These are phyloP conservation scores for Myopa tessellatipennis DNA, from an alignment of 2,888 invertebrate species.

Conservation along the genomic window DNA sequence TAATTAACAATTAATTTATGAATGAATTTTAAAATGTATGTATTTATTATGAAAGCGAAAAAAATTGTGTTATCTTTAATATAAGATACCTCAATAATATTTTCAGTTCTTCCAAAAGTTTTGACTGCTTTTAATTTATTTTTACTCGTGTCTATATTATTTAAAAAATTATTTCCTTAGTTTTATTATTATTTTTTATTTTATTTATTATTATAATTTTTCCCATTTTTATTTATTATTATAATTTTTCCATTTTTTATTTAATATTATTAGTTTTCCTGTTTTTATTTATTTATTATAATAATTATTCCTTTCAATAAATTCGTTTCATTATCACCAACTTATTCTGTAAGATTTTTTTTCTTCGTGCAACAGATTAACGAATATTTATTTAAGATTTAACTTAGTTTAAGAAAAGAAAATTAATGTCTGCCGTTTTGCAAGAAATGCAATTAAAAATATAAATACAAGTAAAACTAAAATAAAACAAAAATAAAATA, in stretches of 20 bases:
- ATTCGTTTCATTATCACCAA: background rate
- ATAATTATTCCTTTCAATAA: background rate
- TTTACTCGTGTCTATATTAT: too few species aligned
- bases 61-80: background rate
- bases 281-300: background rate
- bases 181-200: conserved; percentile 19
- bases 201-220: conserved; percentile 5
- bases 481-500: background rate
- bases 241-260: too few species aligned
- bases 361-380: background rate
- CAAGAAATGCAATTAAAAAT: conserved; percentile 15
- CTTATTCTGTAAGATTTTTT: background rate
- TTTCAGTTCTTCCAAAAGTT: conserved; percentile 36
- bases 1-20: background rate
- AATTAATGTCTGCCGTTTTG: background rate
- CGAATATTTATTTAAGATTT: background rate
- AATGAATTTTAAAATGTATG: conserved; percentile 17
- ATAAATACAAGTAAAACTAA: background rate
- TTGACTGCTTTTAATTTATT: conserved; percentile 33
- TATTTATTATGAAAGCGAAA: background rate
- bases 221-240: background rate
- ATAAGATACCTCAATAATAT: background rate
- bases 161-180: background rate
- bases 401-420: background rate
- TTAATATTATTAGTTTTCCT: too few species aligned